These are phyloP conservation scores for Myzus persicae DNA, from an alignment of 1,140 invertebrate species.

Conservation along the genomic window DNA sequence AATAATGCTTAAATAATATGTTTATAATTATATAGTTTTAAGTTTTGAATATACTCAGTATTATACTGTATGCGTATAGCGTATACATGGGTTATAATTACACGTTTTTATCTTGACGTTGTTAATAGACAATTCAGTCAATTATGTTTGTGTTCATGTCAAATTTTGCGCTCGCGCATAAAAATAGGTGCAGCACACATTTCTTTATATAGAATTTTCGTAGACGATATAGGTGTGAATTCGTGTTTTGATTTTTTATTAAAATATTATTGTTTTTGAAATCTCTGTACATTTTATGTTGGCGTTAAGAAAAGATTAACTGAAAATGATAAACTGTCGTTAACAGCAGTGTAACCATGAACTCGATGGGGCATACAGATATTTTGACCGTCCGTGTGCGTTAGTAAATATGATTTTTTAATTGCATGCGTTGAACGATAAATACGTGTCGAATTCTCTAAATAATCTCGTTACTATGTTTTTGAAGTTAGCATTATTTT, in stretches of 20 bases:
- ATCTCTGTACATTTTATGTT: not conserved
- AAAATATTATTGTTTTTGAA: not conserved
- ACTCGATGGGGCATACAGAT: not conserved
- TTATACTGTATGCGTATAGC: not conserved
- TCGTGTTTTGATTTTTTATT: not conserved
- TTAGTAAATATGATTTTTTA: not conserved
- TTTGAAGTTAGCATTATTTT: not conserved
- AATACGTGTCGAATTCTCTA: not conserved
- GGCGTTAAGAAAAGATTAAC: not conserved
- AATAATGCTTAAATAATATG: not conserved
- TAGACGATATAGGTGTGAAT: slow-evolving; percentile 1
- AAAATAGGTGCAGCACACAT: not conserved
- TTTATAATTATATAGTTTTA: not conserved
- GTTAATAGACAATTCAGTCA: not conserved
- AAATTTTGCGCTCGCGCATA: not conserved
- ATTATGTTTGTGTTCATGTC: not conserved
- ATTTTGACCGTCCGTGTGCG: not conserved
- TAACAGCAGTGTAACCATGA: not conserved
- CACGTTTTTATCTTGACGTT: not conserved
- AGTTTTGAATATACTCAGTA: not conserved
- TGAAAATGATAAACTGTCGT: not conserved
- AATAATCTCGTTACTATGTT: not conserved
- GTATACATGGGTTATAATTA: not conserved
- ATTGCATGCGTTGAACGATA: not conserved
- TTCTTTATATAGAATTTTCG: not conserved